Evolutionary conservation across 2,888 invertebrate species (phyloP).

Genomic region (Homarus gammarus): DNA sequence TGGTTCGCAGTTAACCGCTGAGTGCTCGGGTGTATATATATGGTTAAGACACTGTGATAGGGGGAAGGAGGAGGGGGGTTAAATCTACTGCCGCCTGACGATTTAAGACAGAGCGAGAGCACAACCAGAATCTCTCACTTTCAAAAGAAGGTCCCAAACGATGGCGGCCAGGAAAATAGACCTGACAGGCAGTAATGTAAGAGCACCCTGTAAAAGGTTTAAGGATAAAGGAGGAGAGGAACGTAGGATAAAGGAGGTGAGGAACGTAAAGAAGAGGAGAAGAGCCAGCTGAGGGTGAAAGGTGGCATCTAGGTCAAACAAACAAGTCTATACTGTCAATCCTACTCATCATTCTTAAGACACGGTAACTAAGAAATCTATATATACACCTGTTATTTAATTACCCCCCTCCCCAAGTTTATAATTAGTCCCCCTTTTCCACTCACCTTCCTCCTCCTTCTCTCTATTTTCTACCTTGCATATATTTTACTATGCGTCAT

Average conservation of each 20-base stretch:
- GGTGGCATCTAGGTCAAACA: background rate
- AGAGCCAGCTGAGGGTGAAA: background rate
- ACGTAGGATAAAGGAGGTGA: background rate
- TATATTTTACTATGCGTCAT: too few species aligned
- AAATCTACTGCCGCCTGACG: background rate
- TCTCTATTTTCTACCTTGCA: constrained; percentile 6
- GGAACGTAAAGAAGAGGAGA: background rate
- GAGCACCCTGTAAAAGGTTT: constrained; percentile 11
- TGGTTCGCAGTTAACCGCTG: too few species aligned
- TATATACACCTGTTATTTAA: too few species aligned
- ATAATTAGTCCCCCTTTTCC: background rate
- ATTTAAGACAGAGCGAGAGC: background rate
- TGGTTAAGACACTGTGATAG: too few species aligned
- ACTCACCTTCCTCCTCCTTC: background rate
- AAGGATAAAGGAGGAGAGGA: background rate
- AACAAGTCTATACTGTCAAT: background rate
- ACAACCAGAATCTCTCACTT: background rate
- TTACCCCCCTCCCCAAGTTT: background rate
- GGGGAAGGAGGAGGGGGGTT: background rate
- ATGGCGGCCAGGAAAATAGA: background rate
- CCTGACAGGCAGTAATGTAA: constrained; percentile 1
- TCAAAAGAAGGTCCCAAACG: background rate
- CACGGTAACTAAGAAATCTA: background rate
- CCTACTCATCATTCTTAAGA: background rate
- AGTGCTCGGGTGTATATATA: background rate